Evolutionary conservation across 2,797 vertebrate species (phyloP).

Genomic region (Lophotriccus pileatus): DNA sequence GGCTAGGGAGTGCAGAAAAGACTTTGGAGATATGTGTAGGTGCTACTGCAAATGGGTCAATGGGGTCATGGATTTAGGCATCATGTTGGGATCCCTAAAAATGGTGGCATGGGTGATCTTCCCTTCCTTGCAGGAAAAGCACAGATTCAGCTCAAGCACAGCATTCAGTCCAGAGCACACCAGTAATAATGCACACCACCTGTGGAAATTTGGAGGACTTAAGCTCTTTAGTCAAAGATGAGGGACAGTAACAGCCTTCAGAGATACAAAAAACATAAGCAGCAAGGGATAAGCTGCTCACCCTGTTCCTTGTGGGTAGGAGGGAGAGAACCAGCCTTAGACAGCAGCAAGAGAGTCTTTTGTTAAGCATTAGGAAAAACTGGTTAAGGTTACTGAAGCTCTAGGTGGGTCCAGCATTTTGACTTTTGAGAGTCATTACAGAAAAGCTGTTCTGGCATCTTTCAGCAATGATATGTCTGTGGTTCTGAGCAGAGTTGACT

Average conservation of each 20-base stretch:
- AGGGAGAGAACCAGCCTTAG: not conserved
- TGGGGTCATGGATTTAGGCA: not conserved
- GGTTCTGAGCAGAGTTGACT: not conserved
- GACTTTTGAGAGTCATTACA: not conserved
- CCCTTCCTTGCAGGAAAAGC: not conserved
- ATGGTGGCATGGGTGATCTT: not conserved
- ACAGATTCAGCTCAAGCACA: not conserved
- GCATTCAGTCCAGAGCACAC: not conserved
- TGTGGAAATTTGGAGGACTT: not conserved
- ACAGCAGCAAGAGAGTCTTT: not conserved
- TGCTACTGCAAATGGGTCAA: not conserved
- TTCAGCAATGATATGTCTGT: not conserved
- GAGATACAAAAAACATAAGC: not conserved
- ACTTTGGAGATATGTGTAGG: not conserved
- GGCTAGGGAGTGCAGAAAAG: not conserved
- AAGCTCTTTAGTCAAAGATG: not conserved
- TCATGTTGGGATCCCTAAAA: not conserved
- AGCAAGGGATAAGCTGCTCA: not conserved
- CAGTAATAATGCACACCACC: not conserved
- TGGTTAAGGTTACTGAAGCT: not conserved
- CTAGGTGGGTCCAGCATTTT: not conserved
- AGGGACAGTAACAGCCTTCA: not conserved
- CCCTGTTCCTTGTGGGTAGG: not conserved
- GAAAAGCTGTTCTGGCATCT: not conserved
- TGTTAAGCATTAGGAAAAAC: not conserved